Conservation (phyloP, 2,888 invertebrate species). For the Morpho deidamia region DNA sequence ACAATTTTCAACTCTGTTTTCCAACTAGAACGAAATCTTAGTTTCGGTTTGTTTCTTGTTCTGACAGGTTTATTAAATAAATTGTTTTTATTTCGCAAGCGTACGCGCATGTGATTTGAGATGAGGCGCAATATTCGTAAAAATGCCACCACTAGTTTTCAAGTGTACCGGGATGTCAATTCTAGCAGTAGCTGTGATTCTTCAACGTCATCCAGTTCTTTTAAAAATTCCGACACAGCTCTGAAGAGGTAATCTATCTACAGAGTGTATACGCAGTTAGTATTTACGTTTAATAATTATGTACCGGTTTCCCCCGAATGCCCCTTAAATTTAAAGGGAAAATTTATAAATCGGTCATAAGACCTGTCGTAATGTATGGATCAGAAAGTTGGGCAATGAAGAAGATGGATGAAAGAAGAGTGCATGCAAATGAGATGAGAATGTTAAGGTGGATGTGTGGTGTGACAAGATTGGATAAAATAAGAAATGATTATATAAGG, state of each 20-base stretch:
- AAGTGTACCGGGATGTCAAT: conserved; percentile 42
- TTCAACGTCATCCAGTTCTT: conserved; percentile 51
- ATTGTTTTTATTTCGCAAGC: background rate
- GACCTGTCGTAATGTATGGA: too few species aligned
- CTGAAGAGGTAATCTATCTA: conserved; percentile 45
- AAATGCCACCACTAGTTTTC: conserved; percentile 44
- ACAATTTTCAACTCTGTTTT: conserved; percentile 44
- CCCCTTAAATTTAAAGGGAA: too few species aligned
- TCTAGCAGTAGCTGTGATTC: conserved; percentile 52
- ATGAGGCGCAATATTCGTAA: conserved; percentile 39
- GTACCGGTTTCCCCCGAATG: too few species aligned
- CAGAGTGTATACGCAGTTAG: too few species aligned
- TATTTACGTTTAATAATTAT: too few species aligned
- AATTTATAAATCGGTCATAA: too few species aligned
- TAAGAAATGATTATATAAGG: too few species aligned
- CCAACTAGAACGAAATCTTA: conserved; percentile 31
- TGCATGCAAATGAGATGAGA: too few species aligned
- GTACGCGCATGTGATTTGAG: background rate
- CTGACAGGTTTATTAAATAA: background rate
- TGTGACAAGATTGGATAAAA: too few species aligned
- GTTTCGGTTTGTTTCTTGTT: conserved; percentile 33
- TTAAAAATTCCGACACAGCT: conserved; percentile 50
- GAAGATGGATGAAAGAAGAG: too few species aligned
- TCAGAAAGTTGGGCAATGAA: too few species aligned
- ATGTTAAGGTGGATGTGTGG: too few species aligned